Base-by-base conservation (phyloP, 2,797 vertebrate genomes). In the Avahi laniger region DNA sequence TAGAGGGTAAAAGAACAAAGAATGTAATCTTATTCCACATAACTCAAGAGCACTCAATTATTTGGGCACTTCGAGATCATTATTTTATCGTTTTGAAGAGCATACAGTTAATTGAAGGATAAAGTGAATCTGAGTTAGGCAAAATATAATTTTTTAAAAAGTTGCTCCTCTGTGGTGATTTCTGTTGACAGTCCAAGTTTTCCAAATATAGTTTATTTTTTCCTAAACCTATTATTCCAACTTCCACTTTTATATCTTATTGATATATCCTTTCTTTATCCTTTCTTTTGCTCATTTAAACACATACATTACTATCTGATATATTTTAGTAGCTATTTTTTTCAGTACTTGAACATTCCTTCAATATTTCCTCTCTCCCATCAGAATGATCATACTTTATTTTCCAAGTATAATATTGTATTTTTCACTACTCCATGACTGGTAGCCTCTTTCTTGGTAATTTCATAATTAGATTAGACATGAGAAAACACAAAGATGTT, bases 61-160 rank as follows among this genome's bases (percentile, higher is more conserved):
- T 91, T 73, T 86, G 79, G 69, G 69, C 12, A 79, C 81, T 96
- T 52, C 15, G 48, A 87, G 93, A 96, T 93, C 18, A 2, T 96
- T 97, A 94, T 97, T 97, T 97, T 96, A 96, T 96, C 91, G 97
- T 97, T 96, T 95, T 94, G 84, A 95, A 96, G 50, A 90, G 63
- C 46, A 86, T 76, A 41, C 70, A 94, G 76, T 97, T 97, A 97
- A 96, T 89, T 88, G 91, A 91, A 96, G 79, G 54, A 94, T 91
- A 88, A 93, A 83, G 83, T 80, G 52, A 30, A 79, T 95, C 75
- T 78, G 89, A 95, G 79, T 75, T 88, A 94, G 73, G 22, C 43
- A 96, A 96, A 93, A 89, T 81, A 69, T 2, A 10, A 41, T 92
- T 70, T 50, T 50, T 67, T 76, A 35, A 50, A 78, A 78, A 97